Percentiles rank a stretch among this genome's conserved stretches.
Evolutionary conservation across 2,888 invertebrate species (phyloP).

Genomic region (Mayetiola destructor): DNA sequence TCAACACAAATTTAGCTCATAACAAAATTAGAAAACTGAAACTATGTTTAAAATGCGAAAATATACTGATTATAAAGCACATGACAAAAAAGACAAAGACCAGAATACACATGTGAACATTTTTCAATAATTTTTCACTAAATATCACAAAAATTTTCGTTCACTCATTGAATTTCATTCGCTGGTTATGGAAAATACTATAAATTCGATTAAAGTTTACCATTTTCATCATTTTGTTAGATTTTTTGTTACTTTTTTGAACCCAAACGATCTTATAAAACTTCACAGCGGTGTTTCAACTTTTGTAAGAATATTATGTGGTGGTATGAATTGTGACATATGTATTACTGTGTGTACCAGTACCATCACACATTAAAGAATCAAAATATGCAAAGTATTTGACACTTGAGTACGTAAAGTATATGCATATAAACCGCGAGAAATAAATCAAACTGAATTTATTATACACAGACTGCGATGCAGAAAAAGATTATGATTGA

Average conservation of each 20-base stretch:
- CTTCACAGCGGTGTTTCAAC: conserved; percentile 4
- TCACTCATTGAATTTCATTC: not conserved
- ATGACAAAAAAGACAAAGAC: not conserved
- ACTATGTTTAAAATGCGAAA: not conserved
- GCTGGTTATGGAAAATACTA: not conserved
- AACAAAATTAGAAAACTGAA: not conserved
- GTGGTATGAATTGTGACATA: no score
- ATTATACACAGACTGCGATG: no score
- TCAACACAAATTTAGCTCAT: no score
- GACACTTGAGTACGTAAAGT: no score
- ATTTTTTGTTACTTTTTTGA: not conserved
- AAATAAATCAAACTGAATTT: no score
- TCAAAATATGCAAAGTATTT: no score
- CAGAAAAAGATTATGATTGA: no score
- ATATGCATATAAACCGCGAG: no score
- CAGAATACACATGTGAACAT: not conserved
- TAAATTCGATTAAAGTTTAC: not conserved
- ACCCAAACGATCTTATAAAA: not conserved
- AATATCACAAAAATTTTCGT: not conserved
- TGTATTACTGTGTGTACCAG: no score
- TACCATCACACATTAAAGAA: no score
- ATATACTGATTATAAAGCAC: not conserved
- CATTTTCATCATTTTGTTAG: conserved; percentile 10
- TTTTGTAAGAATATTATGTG: no score
- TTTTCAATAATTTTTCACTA: not conserved